Evolutionary conservation across 2,888 invertebrate species (phyloP).

Genomic region (Drosophila stalkeri): DNA sequence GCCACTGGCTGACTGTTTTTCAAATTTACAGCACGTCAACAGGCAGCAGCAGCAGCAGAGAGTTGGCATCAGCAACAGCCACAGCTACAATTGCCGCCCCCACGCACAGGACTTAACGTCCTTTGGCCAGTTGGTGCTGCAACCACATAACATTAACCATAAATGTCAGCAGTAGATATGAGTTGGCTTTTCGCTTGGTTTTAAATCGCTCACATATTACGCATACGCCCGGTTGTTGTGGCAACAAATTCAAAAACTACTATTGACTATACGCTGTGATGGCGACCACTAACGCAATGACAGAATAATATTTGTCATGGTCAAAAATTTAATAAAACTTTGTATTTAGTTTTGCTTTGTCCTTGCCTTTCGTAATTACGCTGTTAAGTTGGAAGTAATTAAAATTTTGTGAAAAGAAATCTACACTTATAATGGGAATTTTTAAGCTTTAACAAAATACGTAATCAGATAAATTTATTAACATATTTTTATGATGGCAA

Average conservation of each 20-base stretch:
- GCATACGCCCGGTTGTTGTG: constrained; percentile 38
- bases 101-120: constrained; percentile 4
- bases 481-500: too few relatives aligned
- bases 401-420: not conserved
- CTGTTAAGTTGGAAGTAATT: not conserved
- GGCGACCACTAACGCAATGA: not conserved
- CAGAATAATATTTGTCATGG: not conserved
- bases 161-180: constrained; percentile 36
- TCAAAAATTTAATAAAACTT: not conserved
- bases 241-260: not conserved
- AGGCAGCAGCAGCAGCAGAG: constrained; percentile 12
- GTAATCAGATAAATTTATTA: too few relatives aligned
- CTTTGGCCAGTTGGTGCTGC: constrained; percentile 22
- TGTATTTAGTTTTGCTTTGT: not conserved
- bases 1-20: constrained; percentile 64
- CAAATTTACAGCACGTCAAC: constrained; percentile 77
- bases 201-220: constrained; percentile 52
- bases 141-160: constrained; percentile 62
- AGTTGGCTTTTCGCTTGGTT: constrained; percentile 40
- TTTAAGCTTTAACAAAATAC: too few relatives aligned
- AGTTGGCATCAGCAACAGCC: not conserved
- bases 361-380: not conserved
- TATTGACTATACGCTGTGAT: not conserved
- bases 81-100: not conserved
- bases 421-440: too few relatives aligned